These are phyloP conservation scores for Anarrhichthys ocellatus DNA, from an alignment of 2,113 vertebrate genomes.

Conservation along the genomic window DNA sequence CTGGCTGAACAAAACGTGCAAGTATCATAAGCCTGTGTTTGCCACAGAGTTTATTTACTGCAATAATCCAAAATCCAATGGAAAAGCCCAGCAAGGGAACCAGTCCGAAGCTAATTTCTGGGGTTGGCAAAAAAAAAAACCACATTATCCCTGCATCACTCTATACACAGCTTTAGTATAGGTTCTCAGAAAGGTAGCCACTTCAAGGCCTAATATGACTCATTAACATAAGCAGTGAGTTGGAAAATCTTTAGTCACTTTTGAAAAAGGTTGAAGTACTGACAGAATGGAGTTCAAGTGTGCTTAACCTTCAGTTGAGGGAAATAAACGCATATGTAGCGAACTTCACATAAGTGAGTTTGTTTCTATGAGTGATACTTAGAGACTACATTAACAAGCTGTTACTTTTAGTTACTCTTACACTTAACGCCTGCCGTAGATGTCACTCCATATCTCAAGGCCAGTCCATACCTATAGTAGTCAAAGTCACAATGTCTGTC, in stretches of 20 bases:
- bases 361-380: slow-evolving; percentile 22
- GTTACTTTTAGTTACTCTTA: not conserved
- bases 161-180: not conserved
- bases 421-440: not conserved
- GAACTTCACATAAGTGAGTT: not conserved
- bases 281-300: slow-evolving; percentile 12
- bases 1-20: not conserved
- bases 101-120: not conserved
- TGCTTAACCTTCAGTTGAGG: slow-evolving; percentile 16
- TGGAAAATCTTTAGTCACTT: slow-evolving; percentile 35
- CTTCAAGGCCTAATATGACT: slow-evolving; percentile 27
- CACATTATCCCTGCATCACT: not conserved
- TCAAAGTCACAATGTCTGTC: not conserved
- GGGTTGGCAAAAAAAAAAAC: not conserved
- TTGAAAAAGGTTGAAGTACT: slow-evolving; percentile 3
- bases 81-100: not conserved
- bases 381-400: not conserved
- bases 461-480: not conserved
- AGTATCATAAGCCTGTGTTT: not conserved
- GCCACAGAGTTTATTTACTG: not conserved
- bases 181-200: slow-evolving; percentile 16
- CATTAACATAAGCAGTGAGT: slow-evolving; percentile 37
- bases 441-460: not conserved
- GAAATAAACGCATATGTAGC: not conserved
- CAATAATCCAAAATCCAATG: not conserved